phyloP scores from a whole-genome alignment of 2,113 vertebrate genomes.

The Leuciscus idus region DNA sequence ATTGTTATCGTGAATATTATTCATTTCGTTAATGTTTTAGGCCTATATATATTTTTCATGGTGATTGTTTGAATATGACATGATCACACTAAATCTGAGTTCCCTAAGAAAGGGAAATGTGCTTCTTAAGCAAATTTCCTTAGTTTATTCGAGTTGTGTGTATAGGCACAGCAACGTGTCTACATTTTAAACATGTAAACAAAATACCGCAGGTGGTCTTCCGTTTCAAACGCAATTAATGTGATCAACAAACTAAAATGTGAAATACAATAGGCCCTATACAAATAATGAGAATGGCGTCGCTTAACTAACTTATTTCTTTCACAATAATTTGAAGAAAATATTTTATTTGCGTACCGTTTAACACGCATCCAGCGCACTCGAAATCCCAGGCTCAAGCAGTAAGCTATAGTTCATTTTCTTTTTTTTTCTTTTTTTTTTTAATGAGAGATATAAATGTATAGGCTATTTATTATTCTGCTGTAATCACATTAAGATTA shows the following conservation, averaged over 20 bases:
- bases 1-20: not conserved
- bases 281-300: not conserved
- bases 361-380: not conserved
- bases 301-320: not conserved
- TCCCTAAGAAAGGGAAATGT: constrained; percentile 30
- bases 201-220: constrained; percentile 40
- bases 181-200: constrained; percentile 40
- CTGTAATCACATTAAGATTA: not conserved
- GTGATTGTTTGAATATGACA: not conserved
- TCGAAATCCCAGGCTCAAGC: not conserved
- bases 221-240: not conserved
- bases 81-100: not conserved
- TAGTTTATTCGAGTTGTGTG: constrained; percentile 30
- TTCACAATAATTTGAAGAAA: not conserved
- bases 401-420: not conserved
- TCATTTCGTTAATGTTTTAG: not conserved
- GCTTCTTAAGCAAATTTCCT: constrained; percentile 13
- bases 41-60: not conserved
- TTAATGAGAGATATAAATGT: not conserved
- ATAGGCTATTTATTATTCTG: not conserved
- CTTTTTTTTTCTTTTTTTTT: too few relatives aligned
- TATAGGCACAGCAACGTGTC: constrained; percentile 26
- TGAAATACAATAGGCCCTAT: not conserved
- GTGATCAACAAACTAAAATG: constrained; percentile 13
- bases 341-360: not conserved